A percentile compares a stretch with the other conserved stretches of the same genome.
Conservation (phyloP, 1,140 invertebrate genomes). For the Formica selysi region DNA sequence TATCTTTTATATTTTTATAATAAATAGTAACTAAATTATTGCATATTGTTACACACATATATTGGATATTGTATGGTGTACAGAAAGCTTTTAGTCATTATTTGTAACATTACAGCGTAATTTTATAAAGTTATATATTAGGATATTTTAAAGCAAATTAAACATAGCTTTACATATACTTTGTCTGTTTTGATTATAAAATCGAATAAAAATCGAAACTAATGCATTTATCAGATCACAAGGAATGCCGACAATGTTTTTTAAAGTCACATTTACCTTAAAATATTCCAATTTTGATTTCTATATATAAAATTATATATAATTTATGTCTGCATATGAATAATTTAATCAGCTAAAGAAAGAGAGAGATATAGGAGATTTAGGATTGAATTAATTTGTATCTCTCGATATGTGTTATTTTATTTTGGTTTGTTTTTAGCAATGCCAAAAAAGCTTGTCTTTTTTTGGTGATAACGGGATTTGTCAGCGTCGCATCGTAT, state of each 20-base stretch:
- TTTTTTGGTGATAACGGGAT: constrained; percentile 29
- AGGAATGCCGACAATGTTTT: not conserved
- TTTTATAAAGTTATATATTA: not conserved
- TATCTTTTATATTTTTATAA: not conserved
- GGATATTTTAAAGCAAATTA: not conserved
- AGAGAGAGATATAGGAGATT: not conserved
- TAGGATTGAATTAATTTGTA: constrained; percentile 22
- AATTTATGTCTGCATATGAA: not conserved
- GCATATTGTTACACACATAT: not conserved
- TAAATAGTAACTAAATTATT: not conserved
- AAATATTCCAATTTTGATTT: not conserved
- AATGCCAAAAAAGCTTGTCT: not conserved
- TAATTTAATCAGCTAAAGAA: not conserved
- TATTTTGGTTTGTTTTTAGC: constrained; percentile 28
- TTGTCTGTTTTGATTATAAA: not conserved
- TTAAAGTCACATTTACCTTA: not conserved
- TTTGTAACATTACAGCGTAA: constrained; percentile 1
- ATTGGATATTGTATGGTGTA: not conserved
- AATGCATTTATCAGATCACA: too few relatives aligned
- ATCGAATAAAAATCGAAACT: too few relatives aligned
- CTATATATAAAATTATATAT: not conserved
- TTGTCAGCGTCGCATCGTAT: constrained; percentile 3
- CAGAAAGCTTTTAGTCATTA: not conserved
- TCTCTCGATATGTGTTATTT: constrained; percentile 12
- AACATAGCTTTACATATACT: not conserved